phyloP scores from a whole-genome alignment of 35 echinoderm and acorn worm species.

The Apostichopus japonicus region DNA sequence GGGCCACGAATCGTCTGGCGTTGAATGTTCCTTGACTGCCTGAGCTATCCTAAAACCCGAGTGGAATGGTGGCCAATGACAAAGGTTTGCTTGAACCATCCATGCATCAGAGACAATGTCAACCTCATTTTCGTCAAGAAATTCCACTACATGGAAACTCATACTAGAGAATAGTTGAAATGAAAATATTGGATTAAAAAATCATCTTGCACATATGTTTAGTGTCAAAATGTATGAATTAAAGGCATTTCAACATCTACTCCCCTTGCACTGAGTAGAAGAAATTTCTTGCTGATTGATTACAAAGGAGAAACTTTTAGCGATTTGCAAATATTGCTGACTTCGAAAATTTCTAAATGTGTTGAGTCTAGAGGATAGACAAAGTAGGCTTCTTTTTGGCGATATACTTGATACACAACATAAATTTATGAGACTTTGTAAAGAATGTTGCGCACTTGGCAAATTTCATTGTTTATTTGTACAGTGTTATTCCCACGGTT shows the following conservation, averaged over 20 bases:
- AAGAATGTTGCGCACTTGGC: conserved; percentile 41
- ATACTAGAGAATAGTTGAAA: not conserved
- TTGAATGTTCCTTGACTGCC: not conserved
- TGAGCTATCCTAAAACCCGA: not conserved
- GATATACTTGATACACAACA: conserved; percentile 5
- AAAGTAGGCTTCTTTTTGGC: conserved; percentile 16
- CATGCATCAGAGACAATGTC: not conserved
- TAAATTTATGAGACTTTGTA: not conserved
- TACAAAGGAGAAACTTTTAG: not conserved
- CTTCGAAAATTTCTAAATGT: conserved; percentile 20
- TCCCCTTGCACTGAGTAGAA: not conserved
- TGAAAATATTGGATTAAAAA: not conserved
- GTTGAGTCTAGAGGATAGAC: conserved; percentile 47
- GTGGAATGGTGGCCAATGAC: conserved; percentile 24
- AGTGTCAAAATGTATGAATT: not conserved
- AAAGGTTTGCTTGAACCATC: not conserved
- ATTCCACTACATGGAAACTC: conserved; percentile 10
- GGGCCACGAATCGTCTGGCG: conserved; percentile 16
- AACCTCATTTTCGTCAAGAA: not conserved
- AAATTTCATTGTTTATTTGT: conserved; percentile 27
- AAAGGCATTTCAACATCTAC: not conserved
- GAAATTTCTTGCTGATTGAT: not conserved
- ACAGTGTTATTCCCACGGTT: conserved; percentile 30
- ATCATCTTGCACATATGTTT: not conserved
- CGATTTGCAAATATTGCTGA: not conserved